Percentiles rank a stretch among this genome's conserved stretches.
phyloP scores from a whole-genome alignment of 2,888 invertebrate genomes.

The Gymnocheta viridis region DNA sequence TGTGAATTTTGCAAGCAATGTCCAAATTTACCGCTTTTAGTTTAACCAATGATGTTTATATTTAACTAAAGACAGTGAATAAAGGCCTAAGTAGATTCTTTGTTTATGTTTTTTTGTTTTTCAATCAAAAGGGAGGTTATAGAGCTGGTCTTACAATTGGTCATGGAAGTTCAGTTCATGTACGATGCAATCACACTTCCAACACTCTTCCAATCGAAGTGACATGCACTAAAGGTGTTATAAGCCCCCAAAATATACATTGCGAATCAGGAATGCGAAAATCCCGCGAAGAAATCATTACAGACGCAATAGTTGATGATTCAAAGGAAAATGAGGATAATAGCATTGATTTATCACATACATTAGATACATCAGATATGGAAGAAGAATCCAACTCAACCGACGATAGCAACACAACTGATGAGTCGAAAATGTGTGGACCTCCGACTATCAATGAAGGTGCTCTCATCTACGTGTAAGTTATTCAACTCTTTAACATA shows the following conservation, averaged over 20 bases:
- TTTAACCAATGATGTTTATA: no score
- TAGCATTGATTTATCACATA: constrained; percentile 59
- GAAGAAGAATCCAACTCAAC: constrained; percentile 75
- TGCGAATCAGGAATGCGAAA: constrained; percentile 80
- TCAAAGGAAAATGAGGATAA: constrained; percentile 70
- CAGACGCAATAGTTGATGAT: constrained; percentile 70
- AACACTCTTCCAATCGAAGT: constrained; percentile 83
- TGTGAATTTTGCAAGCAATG: no score
- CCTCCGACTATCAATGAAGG: constrained; percentile 86
- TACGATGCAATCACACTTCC: constrained; percentile 85
- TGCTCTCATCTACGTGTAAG: constrained; percentile 86
- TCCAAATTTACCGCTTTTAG: no score
- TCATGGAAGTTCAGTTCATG: constrained; percentile 90
- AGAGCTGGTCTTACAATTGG: constrained; percentile 90
- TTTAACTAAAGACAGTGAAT: no score
- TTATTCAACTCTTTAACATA: no score
- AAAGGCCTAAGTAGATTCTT: no score
- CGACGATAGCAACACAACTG: constrained; percentile 73
- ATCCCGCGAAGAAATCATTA: constrained; percentile 78
- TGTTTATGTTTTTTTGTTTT: background rate
- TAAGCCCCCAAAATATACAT: constrained; percentile 79
- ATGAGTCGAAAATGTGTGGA: constrained; percentile 79
- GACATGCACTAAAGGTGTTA: constrained; percentile 79
- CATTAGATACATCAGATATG: constrained; percentile 73
- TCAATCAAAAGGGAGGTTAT: constrained; percentile 85